Base-by-base conservation (phyloP, 2,888 invertebrate species). In the Thelaira solivaga region DNA sequence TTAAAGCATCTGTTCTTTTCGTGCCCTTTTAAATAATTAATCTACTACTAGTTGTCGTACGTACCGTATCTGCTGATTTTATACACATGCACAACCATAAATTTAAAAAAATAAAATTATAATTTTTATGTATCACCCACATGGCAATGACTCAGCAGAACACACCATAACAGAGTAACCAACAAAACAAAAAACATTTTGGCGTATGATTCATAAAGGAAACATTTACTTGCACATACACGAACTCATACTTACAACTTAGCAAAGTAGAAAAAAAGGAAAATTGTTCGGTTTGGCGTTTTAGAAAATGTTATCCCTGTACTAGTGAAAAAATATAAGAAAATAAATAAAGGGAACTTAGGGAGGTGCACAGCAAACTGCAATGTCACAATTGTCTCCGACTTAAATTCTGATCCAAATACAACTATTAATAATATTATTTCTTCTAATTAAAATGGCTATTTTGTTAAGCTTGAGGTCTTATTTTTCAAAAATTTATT, bases 41-140 rank as follows among this genome's bases (percentile, higher is more conserved):
- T 31, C 8, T 10, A 31, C 31, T 31, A 11, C 11, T 3, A 31
- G 7, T 31, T n/a, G n/a, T n/a, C n/a, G n/a, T n/a, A n/a, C n/a
- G n/a, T n/a, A n/a, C n/a, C n/a, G 8, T 31, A 11, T 11, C 11
- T 31, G 3, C 8, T 8, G 1, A 11, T 31, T 31, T 31, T 31
- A 31, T 10, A 36, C 13, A 36, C 36, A 36, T 36, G 13, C 36
- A n/a, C n/a, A n/a, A 36, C 13, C 4, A n/a, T 2, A n/a, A n/a
- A 36, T n/a, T n/a, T n/a, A n/a, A n/a, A n/a, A n/a, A n/a, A n/a
- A n/a, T n/a, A n/a, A n/a, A n/a, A n/a, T n/a, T n/a, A n/a, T n/a
- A n/a, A n/a, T n/a, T n/a, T n/a, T n/a, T n/a, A n/a, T n/a, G n/a
- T 39, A 39, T 39, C 55, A 45, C 55, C 67, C 67, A 67, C 67